Evolutionary conservation across 1,140 invertebrate species (phyloP).

Genomic region (Heliconius nattereri): DNA sequence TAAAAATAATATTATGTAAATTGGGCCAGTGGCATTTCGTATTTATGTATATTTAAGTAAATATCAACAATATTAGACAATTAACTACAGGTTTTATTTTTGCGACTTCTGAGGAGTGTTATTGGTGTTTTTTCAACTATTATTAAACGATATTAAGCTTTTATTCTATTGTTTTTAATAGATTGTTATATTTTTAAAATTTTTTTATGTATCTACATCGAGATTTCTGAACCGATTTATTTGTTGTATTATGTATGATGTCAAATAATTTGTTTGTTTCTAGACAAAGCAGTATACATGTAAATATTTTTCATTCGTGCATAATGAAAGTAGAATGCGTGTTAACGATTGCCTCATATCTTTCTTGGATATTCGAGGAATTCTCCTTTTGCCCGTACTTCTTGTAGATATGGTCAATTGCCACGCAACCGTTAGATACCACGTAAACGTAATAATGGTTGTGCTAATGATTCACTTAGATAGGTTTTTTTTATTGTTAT

Average conservation of each 20-base stretch:
- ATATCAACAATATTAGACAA: neutral
- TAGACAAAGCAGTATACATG: neutral
- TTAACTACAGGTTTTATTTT: neutral
- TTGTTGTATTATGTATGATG: neutral
- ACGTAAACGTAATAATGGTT: constrained; percentile 17
- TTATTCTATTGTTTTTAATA: too few species aligned
- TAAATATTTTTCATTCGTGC: constrained; percentile 14
- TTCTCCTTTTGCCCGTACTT: constrained; percentile 18
- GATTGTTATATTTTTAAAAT: too few species aligned
- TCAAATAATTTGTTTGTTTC: neutral
- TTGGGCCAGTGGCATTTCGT: neutral
- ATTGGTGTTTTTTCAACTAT: neutral
- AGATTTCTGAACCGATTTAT: too few species aligned
- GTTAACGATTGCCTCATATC: constrained; percentile 35
- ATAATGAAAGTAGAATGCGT: constrained; percentile 24
- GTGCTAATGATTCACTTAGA: constrained; percentile 16
- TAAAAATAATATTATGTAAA: neutral
- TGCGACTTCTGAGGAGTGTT: neutral
- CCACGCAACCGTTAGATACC: constrained; percentile 31
- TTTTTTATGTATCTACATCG: too few species aligned
- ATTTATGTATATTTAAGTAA: neutral
- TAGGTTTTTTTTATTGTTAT: neutral
- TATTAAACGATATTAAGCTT: too few species aligned
- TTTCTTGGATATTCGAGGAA: constrained; percentile 22
- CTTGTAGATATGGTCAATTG: constrained; percentile 19